These are phyloP conservation scores for Beaufortia kweichowensis DNA, from an alignment of 2,113 vertebrate species.

Conservation along the genomic window DNA sequence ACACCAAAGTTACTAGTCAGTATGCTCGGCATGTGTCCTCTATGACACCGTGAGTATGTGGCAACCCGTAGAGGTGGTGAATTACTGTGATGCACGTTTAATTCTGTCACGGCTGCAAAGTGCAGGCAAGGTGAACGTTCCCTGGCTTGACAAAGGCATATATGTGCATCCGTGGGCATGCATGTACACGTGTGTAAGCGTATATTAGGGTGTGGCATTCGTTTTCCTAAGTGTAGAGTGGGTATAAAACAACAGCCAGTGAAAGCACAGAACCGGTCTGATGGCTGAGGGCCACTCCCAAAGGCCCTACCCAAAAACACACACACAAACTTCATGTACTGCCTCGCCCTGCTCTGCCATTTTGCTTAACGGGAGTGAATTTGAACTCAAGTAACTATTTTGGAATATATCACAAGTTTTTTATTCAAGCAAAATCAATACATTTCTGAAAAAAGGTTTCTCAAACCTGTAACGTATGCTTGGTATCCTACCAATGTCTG, in stretches of 20 bases:
- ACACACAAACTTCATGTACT: conserved; percentile 48
- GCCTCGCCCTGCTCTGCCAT: conserved; percentile 36
- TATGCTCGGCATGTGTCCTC: conserved; percentile 3
- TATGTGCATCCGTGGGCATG: conserved; percentile 6
- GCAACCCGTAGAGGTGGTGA: neutral
- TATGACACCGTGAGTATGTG: neutral
- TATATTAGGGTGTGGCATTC: conserved; percentile 36
- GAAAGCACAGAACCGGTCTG: conserved; percentile 45
- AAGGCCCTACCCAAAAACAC: conserved; percentile 48
- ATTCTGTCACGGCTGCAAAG: neutral
- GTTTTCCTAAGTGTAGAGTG: conserved; percentile 48
- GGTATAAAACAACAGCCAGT: conserved; percentile 27
- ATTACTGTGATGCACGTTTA: neutral
- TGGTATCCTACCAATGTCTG: conserved; percentile 27
- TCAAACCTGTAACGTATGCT: conserved; percentile 11
- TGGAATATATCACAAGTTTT: no score
- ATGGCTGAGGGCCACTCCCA: conserved; percentile 35
- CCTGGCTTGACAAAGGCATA: neutral
- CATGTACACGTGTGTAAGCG: conserved; percentile 8
- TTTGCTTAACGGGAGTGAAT: conserved; percentile 1
- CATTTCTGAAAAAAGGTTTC: neutral
- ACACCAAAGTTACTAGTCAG: neutral
- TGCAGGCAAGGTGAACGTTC: neutral
- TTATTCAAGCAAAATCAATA: conserved; percentile 3
- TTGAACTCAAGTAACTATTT: neutral